Evolutionary conservation across 2,113 vertebrate genomes (phyloP).

Genomic region (Cyanistes caeruleus): DNA sequence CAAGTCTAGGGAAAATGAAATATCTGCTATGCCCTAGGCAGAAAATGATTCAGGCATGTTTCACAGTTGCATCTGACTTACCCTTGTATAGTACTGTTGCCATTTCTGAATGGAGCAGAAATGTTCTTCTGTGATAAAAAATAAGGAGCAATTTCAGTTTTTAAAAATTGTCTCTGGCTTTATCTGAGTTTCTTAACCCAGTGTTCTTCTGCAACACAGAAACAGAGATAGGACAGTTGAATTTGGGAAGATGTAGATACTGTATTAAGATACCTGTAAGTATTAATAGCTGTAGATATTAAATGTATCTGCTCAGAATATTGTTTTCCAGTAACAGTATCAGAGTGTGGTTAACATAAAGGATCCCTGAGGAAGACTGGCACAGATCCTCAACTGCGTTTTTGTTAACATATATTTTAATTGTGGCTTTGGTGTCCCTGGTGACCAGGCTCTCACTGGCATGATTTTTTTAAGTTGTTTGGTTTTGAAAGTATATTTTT

Average conservation of each 20-base stretch:
- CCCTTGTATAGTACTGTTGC: background rate
- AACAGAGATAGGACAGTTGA: background rate
- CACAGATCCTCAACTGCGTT: background rate
- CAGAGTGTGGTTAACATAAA: background rate
- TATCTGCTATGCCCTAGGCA: background rate
- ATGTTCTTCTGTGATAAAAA: background rate
- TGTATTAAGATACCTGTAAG: background rate
- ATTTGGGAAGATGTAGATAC: background rate
- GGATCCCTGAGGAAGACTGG: background rate
- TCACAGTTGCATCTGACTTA: background rate
- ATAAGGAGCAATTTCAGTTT: background rate
- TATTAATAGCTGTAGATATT: background rate
- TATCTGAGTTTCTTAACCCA: background rate
- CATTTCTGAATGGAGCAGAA: background rate
- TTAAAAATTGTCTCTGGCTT: background rate
- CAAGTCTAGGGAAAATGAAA: background rate
- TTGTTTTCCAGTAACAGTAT: background rate
- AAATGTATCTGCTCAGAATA: background rate
- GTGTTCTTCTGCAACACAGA: background rate
- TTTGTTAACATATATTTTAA: background rate
- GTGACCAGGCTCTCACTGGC: background rate
- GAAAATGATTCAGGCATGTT: background rate
- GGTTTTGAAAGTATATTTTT: background rate
- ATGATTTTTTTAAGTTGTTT: background rate
- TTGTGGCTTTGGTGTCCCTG: background rate